These are phyloP conservation scores for Drosophila arawakana DNA, from an alignment of 1,140 invertebrate species.

Conservation along the genomic window DNA sequence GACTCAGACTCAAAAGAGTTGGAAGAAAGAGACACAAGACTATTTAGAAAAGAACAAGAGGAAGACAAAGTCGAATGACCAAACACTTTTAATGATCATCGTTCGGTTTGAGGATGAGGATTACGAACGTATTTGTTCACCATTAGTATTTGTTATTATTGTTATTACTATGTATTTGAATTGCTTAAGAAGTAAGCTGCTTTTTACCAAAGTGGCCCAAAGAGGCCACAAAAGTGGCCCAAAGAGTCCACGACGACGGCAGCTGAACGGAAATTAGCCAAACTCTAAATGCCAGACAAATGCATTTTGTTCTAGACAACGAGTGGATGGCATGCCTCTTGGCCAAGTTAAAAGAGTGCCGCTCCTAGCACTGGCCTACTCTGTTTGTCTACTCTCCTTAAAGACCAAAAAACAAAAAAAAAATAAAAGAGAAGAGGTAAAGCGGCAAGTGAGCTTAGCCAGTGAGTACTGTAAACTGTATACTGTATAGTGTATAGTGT, in stretches of 20 bases:
- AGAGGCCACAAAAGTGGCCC: constrained; percentile 33
- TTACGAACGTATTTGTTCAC: constrained; percentile 68
- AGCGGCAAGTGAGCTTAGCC: background rate
- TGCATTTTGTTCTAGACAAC: constrained; percentile 76
- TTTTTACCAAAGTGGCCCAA: constrained; percentile 32
- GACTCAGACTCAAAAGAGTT: background rate
- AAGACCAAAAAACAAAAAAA: constrained; percentile 12
- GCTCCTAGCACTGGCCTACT: constrained; percentile 28
- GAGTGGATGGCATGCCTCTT: constrained; percentile 35
- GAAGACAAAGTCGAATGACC: constrained; percentile 56
- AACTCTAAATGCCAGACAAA: constrained; percentile 81
- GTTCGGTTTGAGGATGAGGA: constrained; percentile 17
- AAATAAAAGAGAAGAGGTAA: background rate
- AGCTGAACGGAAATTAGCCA: constrained; percentile 80
- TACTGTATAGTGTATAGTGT: background rate
- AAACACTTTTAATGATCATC: constrained; percentile 69
- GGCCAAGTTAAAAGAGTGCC: constrained; percentile 58
- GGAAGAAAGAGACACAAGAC: background rate
- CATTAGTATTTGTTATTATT: constrained; percentile 84
- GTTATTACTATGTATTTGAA: constrained; percentile 84
- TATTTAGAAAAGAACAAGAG: constrained; percentile 3
- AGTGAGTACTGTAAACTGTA: background rate
- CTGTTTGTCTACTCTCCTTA: constrained; percentile 51
- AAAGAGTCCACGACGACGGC: constrained; percentile 26
- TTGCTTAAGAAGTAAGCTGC: constrained; percentile 74